Evolutionary conservation across 30 jellyfish, hydroid and myxozoan genomes (phyloP).

Genomic region (Mastigias papua): DNA sequence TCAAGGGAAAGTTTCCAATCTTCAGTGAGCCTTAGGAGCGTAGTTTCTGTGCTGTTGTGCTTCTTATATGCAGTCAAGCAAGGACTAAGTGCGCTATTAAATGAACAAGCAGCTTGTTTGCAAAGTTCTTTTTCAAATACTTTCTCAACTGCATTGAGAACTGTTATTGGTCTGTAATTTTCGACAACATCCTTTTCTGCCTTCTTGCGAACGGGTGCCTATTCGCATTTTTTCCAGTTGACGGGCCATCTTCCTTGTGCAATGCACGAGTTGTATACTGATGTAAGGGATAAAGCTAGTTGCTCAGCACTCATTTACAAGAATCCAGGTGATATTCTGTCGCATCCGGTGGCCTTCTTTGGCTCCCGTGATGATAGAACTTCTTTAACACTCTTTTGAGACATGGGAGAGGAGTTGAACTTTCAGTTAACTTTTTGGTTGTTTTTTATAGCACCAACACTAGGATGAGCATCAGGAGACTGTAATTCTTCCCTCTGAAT

Average conservation of each 20-base stretch:
- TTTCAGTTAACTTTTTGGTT: slow-evolving; percentile 9
- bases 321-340: slow-evolving; percentile 59
- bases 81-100: slow-evolving; percentile 43
- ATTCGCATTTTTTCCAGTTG: slow-evolving; percentile 53
- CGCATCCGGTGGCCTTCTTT: slow-evolving; percentile 66
- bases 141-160: slow-evolving; percentile 58
- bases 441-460: slow-evolving; percentile 43
- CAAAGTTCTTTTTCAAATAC: slow-evolving; percentile 47
- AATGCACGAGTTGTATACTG: slow-evolving; percentile 54
- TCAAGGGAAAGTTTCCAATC: slow-evolving; percentile 57
- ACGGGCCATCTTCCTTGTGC: slow-evolving; percentile 44
- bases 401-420: slow-evolving; percentile 23
- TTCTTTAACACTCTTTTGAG: slow-evolving; percentile 18
- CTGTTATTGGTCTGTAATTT: slow-evolving; percentile 69
- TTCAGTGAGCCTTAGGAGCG: slow-evolving; percentile 54
- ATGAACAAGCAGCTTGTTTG: slow-evolving; percentile 51
- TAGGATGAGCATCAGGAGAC: slow-evolving; percentile 56
- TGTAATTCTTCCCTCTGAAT: slow-evolving; percentile 32
- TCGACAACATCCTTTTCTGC: slow-evolving; percentile 51
- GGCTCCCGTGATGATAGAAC: slow-evolving; percentile 51
- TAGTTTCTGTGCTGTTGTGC: slow-evolving; percentile 70
- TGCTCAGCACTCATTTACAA: slow-evolving; percentile 55
- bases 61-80: slow-evolving; percentile 62
- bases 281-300: slow-evolving; percentile 46
- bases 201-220: slow-evolving; percentile 58